Evolutionary conservation across 2,888 invertebrate species (phyloP), one percentile per base, ranked within the genome.

Genomic region (Allophyes oxyacanthae): DNA sequence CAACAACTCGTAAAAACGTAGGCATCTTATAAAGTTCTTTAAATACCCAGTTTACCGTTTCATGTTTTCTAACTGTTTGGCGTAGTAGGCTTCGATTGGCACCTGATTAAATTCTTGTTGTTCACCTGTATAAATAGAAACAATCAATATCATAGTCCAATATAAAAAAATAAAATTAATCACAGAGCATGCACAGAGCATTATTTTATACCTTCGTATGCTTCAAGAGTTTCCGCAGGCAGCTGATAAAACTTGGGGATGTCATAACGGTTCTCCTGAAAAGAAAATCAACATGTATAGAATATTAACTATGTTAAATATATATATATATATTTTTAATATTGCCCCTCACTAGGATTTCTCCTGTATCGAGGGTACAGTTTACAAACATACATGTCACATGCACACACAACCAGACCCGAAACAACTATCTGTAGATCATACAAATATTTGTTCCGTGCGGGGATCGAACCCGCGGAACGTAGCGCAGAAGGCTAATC

Each of bases 171-270:
- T 8, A 6, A 8, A 28, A 6, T 28, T 28, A 4, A 28, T 8
- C 2, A 28, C 28, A 8, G n/a, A n/a, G n/a, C n/a, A n/a, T n/a
- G n/a, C n/a, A n/a, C n/a, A n/a, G n/a, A n/a, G n/a, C n/a, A 28
- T 28, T 28, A 1, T 28, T 28, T 6, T 6, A n/a, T 79, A 89
- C 90, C 87, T 75, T 77, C 82, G 62, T 86, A 87, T 25, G 81
- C 76, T 40, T 78, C 72, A 55, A 75, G 73, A 45, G 78, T 80
- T 64, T 86, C 87, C 26, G 76, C 56, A 40, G 90, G 86, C 42
- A 87, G 51, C 56, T 86, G 82, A 72, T 92, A 91, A 48, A 87
- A 78, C 61, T 94, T 94, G 15, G 93, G 93, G 54, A 94, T 94
- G 64, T 93, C 91, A 48, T 76, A 93, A 30, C 86, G 88, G 57